phyloP scores from a whole-genome alignment of 2,888 invertebrate genomes.

The Drosophila borealis region DNA sequence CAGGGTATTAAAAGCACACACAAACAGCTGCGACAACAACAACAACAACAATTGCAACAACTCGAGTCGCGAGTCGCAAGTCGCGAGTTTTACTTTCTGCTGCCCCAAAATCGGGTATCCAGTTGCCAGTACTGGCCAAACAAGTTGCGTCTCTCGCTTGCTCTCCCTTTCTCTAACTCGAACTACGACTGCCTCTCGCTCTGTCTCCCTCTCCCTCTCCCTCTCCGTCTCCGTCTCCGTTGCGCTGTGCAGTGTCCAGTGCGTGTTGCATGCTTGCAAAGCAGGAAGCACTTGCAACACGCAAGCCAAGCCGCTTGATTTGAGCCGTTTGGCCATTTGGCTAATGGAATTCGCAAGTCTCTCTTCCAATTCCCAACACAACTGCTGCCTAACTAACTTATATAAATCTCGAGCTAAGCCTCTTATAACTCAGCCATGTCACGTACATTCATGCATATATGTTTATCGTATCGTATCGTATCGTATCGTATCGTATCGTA shows the following conservation, averaged over 20 bases:
- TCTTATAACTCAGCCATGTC: conserved; percentile 57
- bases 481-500: conserved; percentile 17
- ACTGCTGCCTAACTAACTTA: conserved; percentile 46
- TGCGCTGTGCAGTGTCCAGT: conserved; percentile 48
- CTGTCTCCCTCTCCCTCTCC: neutral
- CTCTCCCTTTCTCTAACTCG: conserved; percentile 12
- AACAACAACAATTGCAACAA: conserved; percentile 11
- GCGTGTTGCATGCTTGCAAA: conserved; percentile 65
- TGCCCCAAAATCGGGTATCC: conserved; percentile 61
- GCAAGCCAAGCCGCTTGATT: conserved; percentile 64
- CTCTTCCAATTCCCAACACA: conserved; percentile 15
- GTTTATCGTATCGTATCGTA: conserved; percentile 10
- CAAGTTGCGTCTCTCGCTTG: conserved; percentile 39
- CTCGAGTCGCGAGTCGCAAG: conserved; percentile 25
- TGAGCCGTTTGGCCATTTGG: conserved; percentile 59
- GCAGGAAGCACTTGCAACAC: conserved; percentile 78
- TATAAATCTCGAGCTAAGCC: conserved; percentile 62
- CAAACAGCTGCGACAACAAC: conserved; percentile 16
- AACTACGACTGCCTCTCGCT: neutral
- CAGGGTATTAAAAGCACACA: conserved; percentile 4
- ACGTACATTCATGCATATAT: conserved; percentile 32
- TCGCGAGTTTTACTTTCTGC: conserved; percentile 67
- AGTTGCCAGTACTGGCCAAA: conserved; percentile 65
- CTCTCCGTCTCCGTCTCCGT: conserved; percentile 12
- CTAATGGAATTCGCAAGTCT: conserved; percentile 68